phyloP scores from a whole-genome alignment of 2,113 vertebrate genomes.

The Pongo abelii region DNA sequence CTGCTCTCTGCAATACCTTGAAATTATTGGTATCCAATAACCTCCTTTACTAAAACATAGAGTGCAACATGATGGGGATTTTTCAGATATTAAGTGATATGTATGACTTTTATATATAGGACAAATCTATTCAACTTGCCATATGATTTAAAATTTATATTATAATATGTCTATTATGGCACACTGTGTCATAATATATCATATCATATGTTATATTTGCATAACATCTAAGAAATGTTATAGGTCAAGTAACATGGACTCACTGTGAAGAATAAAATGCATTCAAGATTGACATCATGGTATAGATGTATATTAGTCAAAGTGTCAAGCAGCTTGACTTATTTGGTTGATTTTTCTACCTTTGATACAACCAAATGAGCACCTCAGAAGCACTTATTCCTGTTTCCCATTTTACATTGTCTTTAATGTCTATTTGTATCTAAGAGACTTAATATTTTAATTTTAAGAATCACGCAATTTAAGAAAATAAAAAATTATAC shows the following conservation, averaged over 20 bases:
- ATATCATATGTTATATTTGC: not conserved
- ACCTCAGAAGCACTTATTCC: not conserved
- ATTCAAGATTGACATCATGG: not conserved
- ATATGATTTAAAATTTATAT: conserved; percentile 21
- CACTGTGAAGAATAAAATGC: not conserved
- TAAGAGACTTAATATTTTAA: not conserved
- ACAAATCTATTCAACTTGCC: conserved; percentile 46
- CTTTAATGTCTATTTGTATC: not conserved
- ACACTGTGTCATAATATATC: too few species aligned
- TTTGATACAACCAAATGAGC: not conserved
- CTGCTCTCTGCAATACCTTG: conserved; percentile 50
- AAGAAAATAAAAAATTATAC: not conserved
- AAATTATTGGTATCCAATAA: conserved; percentile 69
- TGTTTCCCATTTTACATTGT: not conserved
- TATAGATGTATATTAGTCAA: not conserved
- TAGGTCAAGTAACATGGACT: not conserved
- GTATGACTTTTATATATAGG: not conserved
- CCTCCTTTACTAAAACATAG: conserved; percentile 57
- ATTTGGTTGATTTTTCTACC: not conserved
- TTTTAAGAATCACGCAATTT: not conserved
- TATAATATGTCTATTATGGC: not conserved
- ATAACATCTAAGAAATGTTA: not conserved
- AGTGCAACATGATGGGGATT: not conserved
- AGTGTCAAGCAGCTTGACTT: not conserved
- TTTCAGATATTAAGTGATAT: conserved; percentile 12